Percentiles rank a stretch among this genome's conserved stretches.
Evolutionary conservation across 2,888 invertebrate genomes (phyloP).

Genomic region (Drosophila buzzatii): DNA sequence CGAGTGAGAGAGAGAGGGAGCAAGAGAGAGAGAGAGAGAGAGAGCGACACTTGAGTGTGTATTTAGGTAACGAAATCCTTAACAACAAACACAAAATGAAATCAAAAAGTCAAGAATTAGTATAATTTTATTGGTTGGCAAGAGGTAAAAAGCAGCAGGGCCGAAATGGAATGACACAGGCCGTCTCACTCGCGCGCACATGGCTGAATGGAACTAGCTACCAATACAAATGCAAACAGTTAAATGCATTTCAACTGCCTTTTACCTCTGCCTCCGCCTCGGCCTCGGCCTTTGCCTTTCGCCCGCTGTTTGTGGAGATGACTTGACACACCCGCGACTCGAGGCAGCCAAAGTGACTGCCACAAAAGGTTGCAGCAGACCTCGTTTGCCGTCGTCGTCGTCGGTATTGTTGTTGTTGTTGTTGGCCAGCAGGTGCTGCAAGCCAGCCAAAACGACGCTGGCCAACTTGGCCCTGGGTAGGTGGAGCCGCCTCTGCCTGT

Average conservation of each 20-base stretch:
- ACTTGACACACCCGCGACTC: slow-evolving; percentile 75
- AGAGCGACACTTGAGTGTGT: slow-evolving; percentile 24
- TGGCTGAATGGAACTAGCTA: slow-evolving; percentile 20
- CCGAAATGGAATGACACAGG: slow-evolving; percentile 64
- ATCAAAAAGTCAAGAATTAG: slow-evolving; percentile 82
- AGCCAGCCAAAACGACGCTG: slow-evolving; percentile 72
- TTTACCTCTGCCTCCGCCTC: slow-evolving; percentile 5
- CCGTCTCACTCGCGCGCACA: slow-evolving; percentile 65
- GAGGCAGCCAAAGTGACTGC: slow-evolving; percentile 71
- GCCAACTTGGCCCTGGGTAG: slow-evolving; percentile 52
- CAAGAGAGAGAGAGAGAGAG: background rate
- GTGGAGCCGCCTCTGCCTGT: slow-evolving; percentile 66
- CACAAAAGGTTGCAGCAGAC: slow-evolving; percentile 45
- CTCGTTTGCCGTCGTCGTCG: slow-evolving; percentile 24
- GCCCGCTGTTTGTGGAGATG: slow-evolving; percentile 72
- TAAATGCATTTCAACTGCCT: slow-evolving; percentile 74
- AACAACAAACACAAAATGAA: slow-evolving; percentile 74
- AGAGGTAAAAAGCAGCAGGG: slow-evolving; percentile 51
- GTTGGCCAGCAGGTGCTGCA: slow-evolving; percentile 70
- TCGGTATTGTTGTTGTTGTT: slow-evolving; percentile 12
- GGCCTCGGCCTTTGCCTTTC: slow-evolving; percentile 2
- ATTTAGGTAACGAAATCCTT: slow-evolving; percentile 80
- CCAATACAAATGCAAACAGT: slow-evolving; percentile 50
- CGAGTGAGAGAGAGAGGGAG: background rate
- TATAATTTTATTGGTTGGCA: slow-evolving; percentile 83